phyloP scores from a whole-genome alignment of 2,797 vertebrate species.

The Amblyraja radiata region DNA sequence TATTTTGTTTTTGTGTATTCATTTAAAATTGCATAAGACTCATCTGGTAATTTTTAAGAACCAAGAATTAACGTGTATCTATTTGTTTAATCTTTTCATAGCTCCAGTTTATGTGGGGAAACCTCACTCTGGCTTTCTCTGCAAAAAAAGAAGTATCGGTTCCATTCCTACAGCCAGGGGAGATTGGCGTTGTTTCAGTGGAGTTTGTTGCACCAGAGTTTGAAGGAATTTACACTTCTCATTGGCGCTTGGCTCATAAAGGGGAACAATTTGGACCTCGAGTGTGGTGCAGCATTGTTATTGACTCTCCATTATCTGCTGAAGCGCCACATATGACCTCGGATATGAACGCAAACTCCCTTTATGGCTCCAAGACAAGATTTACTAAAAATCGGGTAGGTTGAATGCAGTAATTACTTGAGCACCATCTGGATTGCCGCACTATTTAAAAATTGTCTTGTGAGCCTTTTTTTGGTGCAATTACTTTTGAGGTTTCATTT shows the following conservation, averaged over 20 bases:
- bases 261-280: conserved; percentile 92
- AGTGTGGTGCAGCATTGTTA: conserved; percentile 95
- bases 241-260: conserved; percentile 92
- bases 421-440: not conserved
- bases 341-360: conserved; percentile 41
- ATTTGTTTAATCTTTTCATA: conserved; percentile 46
- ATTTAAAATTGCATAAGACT: not conserved
- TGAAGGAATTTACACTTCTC: conserved; percentile 94
- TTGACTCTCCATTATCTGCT: conserved; percentile 63
- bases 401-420: not conserved
- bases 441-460: not conserved
- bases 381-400: conserved; percentile 52
- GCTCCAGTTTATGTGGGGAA: conserved; percentile 99
- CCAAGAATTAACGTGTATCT: not conserved
- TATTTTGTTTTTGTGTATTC: too few relatives aligned
- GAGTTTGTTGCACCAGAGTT: conserved; percentile 81
- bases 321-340: conserved; percentile 40
- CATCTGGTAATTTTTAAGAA: not conserved
- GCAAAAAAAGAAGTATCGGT: conserved; percentile 78
- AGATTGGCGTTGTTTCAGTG: conserved; percentile 87
- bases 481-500: not conserved
- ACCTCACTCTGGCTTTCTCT: conserved; percentile 77
- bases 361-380: conserved; percentile 42
- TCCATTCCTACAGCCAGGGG: conserved; percentile 79
- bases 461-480: too few relatives aligned